Evolutionary conservation across 1,140 invertebrate species (phyloP), one percentile per base, ranked within the genome.

Genomic region (Pteromalus puparum): DNA sequence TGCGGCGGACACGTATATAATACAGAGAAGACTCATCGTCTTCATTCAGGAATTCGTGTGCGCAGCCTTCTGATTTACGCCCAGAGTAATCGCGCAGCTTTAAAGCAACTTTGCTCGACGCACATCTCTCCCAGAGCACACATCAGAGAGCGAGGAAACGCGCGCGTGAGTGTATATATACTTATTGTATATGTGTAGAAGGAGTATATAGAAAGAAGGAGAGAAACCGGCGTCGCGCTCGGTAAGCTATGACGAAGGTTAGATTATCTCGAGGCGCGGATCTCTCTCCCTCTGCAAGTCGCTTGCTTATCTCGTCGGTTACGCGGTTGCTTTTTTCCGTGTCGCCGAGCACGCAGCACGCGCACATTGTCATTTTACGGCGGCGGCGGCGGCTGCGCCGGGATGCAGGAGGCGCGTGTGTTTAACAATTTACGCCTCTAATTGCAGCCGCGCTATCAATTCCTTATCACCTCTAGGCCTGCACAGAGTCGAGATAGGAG

Each of bases 221-320:
- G 83, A 85, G 18, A 53, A 87, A 90, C 89, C 89, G 90, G 72
- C 90, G 90, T 91, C 89, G 90, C 88, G 91, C 91, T 91, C 88
- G 90, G 91, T 90, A 91, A 91, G 88, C 90, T 92, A 91, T 91
- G 90, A 92, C 91, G 91, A 91, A 91, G 90, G 91, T 92, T 91
- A 90, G 87, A 87, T 89, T 92, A 92, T 92, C 90, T 92, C 86
- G 82, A 85, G 87, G 86, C 87, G 87, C 85, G 89, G 89, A 92
- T 92, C 91, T 92, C 89, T 90, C 91, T 92, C 89, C 90, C 91
- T 91, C 9, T 91, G 89, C 90, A 88, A 89, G 89, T 89, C 87
- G 83, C 86, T 82, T 85, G 46, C 79, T 80, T 48, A 76, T 76
- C 74, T 76, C 38, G 53, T 85, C 77, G 70, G 83, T 86, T 85